A percentile compares a stretch with the other conserved stretches of the same genome.
phyloP scores from a whole-genome alignment of 92 coral and sea anemone genomes.

The Porites divaricata region DNA sequence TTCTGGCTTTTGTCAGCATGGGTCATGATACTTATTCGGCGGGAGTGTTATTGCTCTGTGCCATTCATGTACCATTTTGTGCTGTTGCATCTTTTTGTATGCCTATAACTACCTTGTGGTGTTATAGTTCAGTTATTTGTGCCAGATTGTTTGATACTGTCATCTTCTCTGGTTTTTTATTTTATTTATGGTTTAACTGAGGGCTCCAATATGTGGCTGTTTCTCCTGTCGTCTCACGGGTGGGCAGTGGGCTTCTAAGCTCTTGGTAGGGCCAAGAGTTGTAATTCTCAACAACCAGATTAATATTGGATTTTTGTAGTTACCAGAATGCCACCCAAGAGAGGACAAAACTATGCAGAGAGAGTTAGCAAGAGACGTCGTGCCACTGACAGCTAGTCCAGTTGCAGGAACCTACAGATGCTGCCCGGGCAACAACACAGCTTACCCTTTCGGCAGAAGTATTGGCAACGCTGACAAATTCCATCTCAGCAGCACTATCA shows the following conservation, averaged over 20 bases:
- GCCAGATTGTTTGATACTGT: neutral
- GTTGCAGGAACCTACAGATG: neutral
- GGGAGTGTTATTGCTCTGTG: constrained; percentile 8
- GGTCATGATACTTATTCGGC: constrained; percentile 9
- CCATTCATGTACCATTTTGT: neutral
- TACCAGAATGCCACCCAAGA: neutral
- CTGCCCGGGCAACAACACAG: neutral
- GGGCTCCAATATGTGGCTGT: too few species aligned
- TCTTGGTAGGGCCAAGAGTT: constrained; percentile 1
- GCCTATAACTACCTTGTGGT: neutral
- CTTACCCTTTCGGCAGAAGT: neutral
- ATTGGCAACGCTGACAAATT: neutral
- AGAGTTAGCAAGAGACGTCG: neutral
- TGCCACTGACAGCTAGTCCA: neutral
- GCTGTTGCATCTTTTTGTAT: neutral
- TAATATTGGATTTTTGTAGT: neutral
- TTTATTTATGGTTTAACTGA: too few species aligned
- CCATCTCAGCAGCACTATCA: neutral
- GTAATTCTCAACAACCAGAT: neutral
- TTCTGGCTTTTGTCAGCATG: constrained; percentile 12
- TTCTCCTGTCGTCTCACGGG: too few species aligned
- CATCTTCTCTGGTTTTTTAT: neutral
- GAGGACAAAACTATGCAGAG: neutral
- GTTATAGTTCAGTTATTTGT: too few species aligned
- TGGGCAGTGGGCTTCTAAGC: neutral